Evolutionary conservation across 1,140 invertebrate species (phyloP).

Genomic region (Drosophila baimaii): DNA sequence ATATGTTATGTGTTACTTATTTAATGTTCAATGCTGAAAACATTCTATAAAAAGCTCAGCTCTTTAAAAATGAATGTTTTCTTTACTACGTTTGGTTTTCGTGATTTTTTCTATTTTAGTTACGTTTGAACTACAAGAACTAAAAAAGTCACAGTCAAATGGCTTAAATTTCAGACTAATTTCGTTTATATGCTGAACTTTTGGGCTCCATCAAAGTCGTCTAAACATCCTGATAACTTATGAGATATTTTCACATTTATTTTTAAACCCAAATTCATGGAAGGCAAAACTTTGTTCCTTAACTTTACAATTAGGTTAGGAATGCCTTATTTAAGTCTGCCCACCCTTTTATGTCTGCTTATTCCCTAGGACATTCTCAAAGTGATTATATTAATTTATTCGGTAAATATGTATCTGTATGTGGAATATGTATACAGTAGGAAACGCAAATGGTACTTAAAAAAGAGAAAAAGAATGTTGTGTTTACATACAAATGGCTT

Average conservation of each 20-base stretch:
- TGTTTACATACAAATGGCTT: slow-evolving; percentile 6
- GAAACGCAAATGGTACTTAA: slow-evolving; percentile 6
- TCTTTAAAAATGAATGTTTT: too few species aligned
- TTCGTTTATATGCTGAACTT: background rate
- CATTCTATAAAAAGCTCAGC: too few species aligned
- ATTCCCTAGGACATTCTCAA: background rate
- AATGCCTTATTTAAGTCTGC: background rate
- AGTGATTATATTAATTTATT: slow-evolving; percentile 20
- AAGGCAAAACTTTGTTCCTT: slow-evolving; percentile 6
- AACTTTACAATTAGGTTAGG: slow-evolving; percentile 27
- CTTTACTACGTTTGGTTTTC: too few species aligned
- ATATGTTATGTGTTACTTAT: too few species aligned
- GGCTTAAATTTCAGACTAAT: background rate
- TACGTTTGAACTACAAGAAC: background rate
- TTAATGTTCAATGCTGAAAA: too few species aligned
- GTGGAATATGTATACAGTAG: slow-evolving; percentile 1
- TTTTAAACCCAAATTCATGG: background rate
- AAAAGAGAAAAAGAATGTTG: background rate
- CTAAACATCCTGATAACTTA: background rate
- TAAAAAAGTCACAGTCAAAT: background rate
- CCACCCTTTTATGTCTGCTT: slow-evolving; percentile 21
- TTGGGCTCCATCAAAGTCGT: background rate
- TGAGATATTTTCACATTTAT: slow-evolving; percentile 11
- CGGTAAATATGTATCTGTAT: slow-evolving; percentile 5
- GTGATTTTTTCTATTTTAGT: background rate